Conservation (phyloP, 2,797 vertebrate genomes). For the Gymnoscopelus microlampas region DNA sequence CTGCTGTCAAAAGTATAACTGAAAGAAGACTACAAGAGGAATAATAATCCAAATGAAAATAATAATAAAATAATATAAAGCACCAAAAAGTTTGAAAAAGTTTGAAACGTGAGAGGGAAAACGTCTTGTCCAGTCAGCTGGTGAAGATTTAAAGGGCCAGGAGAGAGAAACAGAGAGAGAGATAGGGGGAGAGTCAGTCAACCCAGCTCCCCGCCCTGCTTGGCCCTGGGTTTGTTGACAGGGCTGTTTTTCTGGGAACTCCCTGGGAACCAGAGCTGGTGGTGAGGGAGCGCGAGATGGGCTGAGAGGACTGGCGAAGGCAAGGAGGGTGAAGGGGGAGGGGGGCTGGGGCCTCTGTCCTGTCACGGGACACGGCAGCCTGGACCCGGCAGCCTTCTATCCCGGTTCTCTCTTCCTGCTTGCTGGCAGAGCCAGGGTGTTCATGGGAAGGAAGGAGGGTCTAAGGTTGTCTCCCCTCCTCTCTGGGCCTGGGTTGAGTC, state of each 20-base stretch:
- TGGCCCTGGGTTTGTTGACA: conserved; percentile 66
- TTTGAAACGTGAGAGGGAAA: conserved; percentile 38
- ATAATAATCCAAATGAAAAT: conserved; percentile 45
- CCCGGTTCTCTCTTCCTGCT: conserved; percentile 49
- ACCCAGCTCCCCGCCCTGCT: conserved; percentile 41
- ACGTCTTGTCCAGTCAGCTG: conserved; percentile 60
- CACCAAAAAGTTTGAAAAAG: conserved; percentile 41
- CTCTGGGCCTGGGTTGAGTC: neutral
- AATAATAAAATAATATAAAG: too few species aligned
- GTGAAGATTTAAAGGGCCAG: conserved; percentile 65
- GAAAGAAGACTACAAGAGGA: conserved; percentile 8
- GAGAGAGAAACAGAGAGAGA: conserved; percentile 25
- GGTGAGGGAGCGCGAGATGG: conserved; percentile 34
- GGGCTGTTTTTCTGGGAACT: conserved; percentile 76
- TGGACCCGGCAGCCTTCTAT: conserved; percentile 22
- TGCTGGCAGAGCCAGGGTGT: conserved; percentile 46
- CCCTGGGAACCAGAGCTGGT: conserved; percentile 66
- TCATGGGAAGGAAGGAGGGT: conserved; percentile 31
- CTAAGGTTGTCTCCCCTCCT: too few species aligned
- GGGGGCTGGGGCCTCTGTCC: conserved; percentile 46
- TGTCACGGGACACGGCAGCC: conserved; percentile 45
- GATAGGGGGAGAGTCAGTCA: conserved; percentile 8
- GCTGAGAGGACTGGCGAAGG: conserved; percentile 55
- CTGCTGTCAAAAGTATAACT: conserved; percentile 21
- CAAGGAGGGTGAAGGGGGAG: conserved; percentile 39